Evolutionary conservation across 2,797 vertebrate genomes (phyloP).

Genomic region (Eulemur albifrons): DNA sequence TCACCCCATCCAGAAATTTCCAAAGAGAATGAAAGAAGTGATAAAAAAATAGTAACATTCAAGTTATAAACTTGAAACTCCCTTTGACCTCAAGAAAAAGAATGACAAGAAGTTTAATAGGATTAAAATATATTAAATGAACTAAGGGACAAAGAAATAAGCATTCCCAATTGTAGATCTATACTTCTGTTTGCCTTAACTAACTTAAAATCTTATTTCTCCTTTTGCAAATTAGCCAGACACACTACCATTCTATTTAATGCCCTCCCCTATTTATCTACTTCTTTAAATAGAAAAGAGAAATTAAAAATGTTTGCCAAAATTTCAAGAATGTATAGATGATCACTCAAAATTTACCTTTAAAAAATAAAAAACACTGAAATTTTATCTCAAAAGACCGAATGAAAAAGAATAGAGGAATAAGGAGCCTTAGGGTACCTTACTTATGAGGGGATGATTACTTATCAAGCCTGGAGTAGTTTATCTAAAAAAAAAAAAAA

Average conservation of each 20-base stretch:
- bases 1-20: background rate
- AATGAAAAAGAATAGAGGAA: slow-evolving; percentile 37
- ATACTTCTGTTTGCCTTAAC: slow-evolving; percentile 54
- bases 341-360: slow-evolving; percentile 25
- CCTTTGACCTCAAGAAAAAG: slow-evolving; percentile 74
- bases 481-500: background rate
- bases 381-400: slow-evolving; percentile 38
- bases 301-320: slow-evolving; percentile 37
- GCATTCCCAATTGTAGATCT: slow-evolving; percentile 80
- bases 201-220: slow-evolving; percentile 38
- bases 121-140: slow-evolving; percentile 76
- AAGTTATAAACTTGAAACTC: background rate
- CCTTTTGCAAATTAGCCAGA: slow-evolving; percentile 26
- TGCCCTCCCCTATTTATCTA: slow-evolving; percentile 21
- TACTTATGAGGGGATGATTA: slow-evolving; percentile 22
- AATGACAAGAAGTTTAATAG: slow-evolving; percentile 62
- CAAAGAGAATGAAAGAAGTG: slow-evolving; percentile 40
- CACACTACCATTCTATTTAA: slow-evolving; percentile 48
- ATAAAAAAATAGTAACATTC: background rate
- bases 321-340: slow-evolving; percentile 34
- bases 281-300: slow-evolving; percentile 31
- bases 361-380: background rate
- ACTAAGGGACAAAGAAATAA: slow-evolving; percentile 80
- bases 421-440: background rate
- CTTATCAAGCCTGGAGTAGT: slow-evolving; percentile 22